Percentiles rank a stretch among this genome's conserved stretches.
These are phyloP conservation scores for Apamea crenata DNA, from an alignment of 2,888 invertebrate genomes.

Conservation along the genomic window DNA sequence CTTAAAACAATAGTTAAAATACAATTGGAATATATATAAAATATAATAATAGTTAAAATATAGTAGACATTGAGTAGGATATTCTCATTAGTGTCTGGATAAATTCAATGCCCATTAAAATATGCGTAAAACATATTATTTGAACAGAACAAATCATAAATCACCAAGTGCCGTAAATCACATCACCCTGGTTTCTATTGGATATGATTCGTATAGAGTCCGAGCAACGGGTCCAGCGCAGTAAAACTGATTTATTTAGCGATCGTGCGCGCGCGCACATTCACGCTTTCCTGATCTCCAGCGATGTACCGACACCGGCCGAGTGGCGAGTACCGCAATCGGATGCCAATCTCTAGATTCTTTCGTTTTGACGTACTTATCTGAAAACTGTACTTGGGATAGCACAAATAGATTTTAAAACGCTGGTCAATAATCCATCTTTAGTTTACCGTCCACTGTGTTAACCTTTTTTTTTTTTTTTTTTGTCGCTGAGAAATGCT, in stretches of 20 bases:
- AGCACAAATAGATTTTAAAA: not conserved
- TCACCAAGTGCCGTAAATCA: slow-evolving; percentile 23
- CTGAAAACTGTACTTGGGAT: slow-evolving; percentile 20
- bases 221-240: slow-evolving; percentile 56
- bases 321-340: slow-evolving; percentile 50
- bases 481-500: no score
- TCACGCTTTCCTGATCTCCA: slow-evolving; percentile 83
- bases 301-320: slow-evolving; percentile 57
- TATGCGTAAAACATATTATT: not conserved
- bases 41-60: no score
- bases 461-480: no score
- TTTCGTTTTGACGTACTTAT: slow-evolving; percentile 32
- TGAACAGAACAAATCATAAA: slow-evolving; percentile 9
- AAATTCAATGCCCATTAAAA: not conserved
- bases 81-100: not conserved
- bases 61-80: no score
- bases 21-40: not conserved
- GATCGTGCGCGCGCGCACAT: slow-evolving; percentile 69
- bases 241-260: slow-evolving; percentile 64
- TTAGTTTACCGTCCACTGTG: not conserved
- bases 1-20: not conserved
- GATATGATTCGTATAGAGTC: slow-evolving; percentile 46
- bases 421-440: not conserved
- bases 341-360: slow-evolving; percentile 71
- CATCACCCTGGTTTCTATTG: slow-evolving; percentile 35